Evolutionary conservation across 2,113 vertebrate species (phyloP).

Genomic region (Columba janthina): DNA sequence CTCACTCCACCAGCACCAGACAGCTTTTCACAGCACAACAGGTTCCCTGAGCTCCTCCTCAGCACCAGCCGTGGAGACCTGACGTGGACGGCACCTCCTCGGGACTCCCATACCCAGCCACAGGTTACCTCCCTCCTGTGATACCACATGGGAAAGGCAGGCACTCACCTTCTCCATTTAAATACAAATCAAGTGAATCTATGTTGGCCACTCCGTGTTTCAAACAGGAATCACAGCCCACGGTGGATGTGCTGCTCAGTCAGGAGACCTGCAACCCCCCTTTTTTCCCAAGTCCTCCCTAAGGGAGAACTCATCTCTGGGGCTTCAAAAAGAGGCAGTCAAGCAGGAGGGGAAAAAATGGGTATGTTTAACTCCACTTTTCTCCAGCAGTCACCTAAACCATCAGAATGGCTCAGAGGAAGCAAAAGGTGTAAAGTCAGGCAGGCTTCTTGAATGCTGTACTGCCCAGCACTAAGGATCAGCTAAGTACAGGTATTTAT

Average conservation of each 20-base stretch:
- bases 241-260: neutral
- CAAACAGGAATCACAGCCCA: neutral
- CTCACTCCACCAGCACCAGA: neutral
- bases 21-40: neutral
- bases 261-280: neutral
- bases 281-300: neutral
- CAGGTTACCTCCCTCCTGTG: accelerated
- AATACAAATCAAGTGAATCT: neutral
- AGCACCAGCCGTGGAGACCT: accelerated
- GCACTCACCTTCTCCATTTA: neutral
- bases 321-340: neutral
- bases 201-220: neutral
- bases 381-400: neutral
- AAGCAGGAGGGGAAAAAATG: neutral
- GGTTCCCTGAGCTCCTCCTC: neutral
- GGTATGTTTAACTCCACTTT: neutral
- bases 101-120: neutral
- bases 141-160: neutral
- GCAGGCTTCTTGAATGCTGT: neutral
- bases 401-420: neutral
- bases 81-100: neutral
- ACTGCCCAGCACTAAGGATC: neutral
- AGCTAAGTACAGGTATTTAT: neutral
- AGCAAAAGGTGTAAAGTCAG: neutral
- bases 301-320: neutral